Percentiles rank a stretch among this genome's conserved stretches.
Evolutionary conservation across 2,797 vertebrate species (phyloP).

Genomic region (Emydoidea blandingii): DNA sequence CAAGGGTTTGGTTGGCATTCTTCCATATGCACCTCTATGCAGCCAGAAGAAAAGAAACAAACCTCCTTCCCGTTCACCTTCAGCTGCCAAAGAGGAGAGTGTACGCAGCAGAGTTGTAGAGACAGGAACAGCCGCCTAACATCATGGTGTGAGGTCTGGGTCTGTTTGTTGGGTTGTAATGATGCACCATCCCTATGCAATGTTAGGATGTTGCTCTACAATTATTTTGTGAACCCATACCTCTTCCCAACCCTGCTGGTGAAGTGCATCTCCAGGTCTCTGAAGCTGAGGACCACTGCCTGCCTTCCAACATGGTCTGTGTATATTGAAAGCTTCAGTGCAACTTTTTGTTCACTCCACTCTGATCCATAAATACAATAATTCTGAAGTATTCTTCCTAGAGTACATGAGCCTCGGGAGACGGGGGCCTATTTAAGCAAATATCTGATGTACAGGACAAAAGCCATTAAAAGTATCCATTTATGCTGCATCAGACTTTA

Average conservation of each 20-base stretch:
- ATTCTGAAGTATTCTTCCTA: neutral
- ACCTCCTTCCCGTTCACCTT: accelerated
- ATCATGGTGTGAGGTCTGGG: accelerated
- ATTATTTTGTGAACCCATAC: accelerated
- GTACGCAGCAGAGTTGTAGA: accelerated
- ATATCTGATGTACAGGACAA: neutral
- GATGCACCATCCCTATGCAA: neutral
- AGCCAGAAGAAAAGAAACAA: accelerated
- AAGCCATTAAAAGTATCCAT: neutral
- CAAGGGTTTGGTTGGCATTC: neutral
- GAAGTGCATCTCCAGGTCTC: neutral
- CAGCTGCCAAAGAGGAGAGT: neutral
- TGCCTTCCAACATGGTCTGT: neutral
- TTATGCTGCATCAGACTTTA: neutral
- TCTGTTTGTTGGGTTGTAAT: neutral
- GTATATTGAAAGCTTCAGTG: neutral
- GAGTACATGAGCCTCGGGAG: neutral
- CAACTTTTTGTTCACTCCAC: accelerated
- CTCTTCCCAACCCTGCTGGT: accelerated
- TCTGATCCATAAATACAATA: neutral
- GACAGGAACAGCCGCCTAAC: no score
- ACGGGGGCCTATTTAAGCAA: neutral
- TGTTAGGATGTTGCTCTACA: neutral
- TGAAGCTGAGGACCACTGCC: accelerated
- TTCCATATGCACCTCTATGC: neutral